A percentile compares a stretch with the other conserved stretches of the same genome.
phyloP scores from a whole-genome alignment of 1,140 invertebrate genomes.

The Trinorchestia longiramus region DNA sequence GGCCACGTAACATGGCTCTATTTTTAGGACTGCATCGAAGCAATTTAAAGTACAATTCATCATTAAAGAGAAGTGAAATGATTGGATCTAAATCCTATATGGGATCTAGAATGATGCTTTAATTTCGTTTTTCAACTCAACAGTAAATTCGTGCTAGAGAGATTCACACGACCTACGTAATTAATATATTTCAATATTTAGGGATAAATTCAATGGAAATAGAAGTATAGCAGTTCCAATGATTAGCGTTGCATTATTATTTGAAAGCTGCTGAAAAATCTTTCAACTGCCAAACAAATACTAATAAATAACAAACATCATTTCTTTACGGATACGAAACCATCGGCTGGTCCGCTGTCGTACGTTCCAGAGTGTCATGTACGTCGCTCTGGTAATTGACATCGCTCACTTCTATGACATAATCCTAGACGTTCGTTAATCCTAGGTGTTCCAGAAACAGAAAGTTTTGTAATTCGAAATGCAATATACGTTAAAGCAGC shows the following conservation, averaged over 20 bases:
- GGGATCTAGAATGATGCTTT: not conserved
- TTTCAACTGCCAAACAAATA: no score
- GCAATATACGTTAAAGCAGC: not conserved
- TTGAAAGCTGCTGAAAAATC: no score
- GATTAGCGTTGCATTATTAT: no score
- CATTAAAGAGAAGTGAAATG: not conserved
- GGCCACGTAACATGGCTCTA: not conserved
- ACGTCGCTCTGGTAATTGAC: not conserved
- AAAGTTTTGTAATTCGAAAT: not conserved
- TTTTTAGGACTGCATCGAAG: not conserved
- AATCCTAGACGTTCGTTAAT: not conserved
- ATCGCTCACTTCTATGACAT: not conserved
- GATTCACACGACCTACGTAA: no score
- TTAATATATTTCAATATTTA: no score
- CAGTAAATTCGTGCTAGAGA: not conserved
- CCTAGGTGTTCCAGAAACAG: not conserved
- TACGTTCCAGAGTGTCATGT: not conserved
- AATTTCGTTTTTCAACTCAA: not conserved
- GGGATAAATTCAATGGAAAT: no score
- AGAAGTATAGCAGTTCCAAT: no score
- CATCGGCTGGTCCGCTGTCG: not conserved
- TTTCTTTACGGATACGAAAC: not conserved
- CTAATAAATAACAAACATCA: not conserved
- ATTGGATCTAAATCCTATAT: not conserved
- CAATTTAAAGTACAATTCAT: not conserved